phyloP scores from a whole-genome alignment of 1,140 invertebrate species.

The Maconellicoccus hirsutus region DNA sequence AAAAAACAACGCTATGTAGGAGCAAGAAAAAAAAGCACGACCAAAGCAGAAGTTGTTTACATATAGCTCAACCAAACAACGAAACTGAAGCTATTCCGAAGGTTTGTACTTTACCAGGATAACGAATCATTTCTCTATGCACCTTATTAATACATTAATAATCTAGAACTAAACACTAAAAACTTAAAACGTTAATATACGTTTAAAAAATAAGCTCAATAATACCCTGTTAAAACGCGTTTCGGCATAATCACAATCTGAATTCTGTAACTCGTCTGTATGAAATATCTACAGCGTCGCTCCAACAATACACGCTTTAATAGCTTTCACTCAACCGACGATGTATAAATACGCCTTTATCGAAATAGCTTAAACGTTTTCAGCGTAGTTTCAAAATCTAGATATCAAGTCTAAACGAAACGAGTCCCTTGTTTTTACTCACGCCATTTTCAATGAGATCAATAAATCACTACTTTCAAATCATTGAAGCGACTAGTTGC shows the following conservation, averaged over 20 bases:
- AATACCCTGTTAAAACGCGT: conserved; percentile 16
- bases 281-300: no score
- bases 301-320: no score
- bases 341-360: no score
- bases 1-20: background rate
- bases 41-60: background rate
- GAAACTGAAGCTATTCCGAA: background rate
- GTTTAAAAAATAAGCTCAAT: conserved; percentile 18
- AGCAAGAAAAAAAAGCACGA: background rate
- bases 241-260: conserved; percentile 15
- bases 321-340: no score
- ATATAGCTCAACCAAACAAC: background rate
- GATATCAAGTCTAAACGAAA: no score
- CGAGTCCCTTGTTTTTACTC: no score
- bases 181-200: background rate
- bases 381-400: no score
- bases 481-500: no score
- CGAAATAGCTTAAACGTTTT: no score
- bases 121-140: background rate
- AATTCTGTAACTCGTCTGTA: background rate
- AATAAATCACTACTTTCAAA: no score
- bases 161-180: background rate
- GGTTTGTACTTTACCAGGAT: background rate
- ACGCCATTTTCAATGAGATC: no score
- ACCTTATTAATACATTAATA: background rate